Evolutionary conservation across 2,113 vertebrate species (phyloP).

Genomic region (Melanerpes aurifrons): DNA sequence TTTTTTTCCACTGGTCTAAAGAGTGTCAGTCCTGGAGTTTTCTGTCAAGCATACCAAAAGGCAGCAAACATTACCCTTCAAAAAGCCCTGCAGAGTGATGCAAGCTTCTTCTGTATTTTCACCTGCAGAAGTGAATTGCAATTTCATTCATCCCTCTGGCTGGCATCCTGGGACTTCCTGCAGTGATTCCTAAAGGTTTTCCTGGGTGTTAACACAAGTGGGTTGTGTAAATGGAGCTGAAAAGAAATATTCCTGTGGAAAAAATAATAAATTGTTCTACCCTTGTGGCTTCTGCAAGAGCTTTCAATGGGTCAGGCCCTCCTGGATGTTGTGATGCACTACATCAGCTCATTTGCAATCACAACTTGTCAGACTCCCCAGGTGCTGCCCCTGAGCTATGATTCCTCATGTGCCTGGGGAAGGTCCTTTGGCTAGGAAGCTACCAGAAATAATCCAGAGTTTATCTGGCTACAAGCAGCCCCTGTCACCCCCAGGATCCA

Average conservation of each 20-base stretch:
- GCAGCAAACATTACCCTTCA: constrained; percentile 31
- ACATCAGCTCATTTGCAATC: neutral
- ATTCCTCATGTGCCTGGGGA: neutral
- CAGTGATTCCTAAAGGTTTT: constrained; percentile 76
- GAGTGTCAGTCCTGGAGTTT: constrained; percentile 73
- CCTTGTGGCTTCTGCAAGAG: constrained; percentile 59
- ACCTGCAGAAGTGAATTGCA: constrained; percentile 63
- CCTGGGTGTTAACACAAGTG: constrained; percentile 69
- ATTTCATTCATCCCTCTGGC: constrained; percentile 72
- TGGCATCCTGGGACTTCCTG: constrained; percentile 74
- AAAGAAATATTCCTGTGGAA: constrained; percentile 76
- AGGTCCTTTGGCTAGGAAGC: neutral
- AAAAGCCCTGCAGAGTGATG: constrained; percentile 41
- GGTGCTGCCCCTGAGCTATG: neutral
- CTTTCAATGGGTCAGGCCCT: neutral
- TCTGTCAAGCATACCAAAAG: constrained; percentile 70
- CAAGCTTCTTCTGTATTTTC: constrained; percentile 76
- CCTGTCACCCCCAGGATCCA: too few relatives aligned
- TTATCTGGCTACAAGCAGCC: too few relatives aligned
- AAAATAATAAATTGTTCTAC: constrained; percentile 17
- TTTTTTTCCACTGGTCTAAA: constrained; percentile 67
- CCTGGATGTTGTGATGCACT: neutral
- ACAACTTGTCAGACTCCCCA: neutral
- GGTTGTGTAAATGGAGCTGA: constrained; percentile 73
- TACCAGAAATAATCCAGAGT: neutral